Percentiles rank a stretch among this genome's conserved stretches.
phyloP scores from a whole-genome alignment of 2,888 invertebrate species.

The Harmothoe impar region DNA sequence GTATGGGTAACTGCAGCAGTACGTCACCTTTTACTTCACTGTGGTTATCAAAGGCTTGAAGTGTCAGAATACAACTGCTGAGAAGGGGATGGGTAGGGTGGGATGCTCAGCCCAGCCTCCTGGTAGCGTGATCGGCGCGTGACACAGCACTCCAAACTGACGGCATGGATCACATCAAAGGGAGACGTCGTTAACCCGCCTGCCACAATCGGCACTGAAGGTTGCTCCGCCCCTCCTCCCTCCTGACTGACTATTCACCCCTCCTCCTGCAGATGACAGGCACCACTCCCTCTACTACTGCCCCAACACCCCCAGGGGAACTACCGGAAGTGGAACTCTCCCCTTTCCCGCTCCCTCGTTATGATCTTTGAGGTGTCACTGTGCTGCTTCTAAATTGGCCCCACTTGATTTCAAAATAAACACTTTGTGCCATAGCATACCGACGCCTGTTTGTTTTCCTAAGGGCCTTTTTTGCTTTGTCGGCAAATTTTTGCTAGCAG shows the following conservation, averaged over 20 bases:
- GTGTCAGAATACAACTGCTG: too few relatives aligned
- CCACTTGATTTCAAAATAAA: constrained; percentile 48
- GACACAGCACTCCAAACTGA: background rate
- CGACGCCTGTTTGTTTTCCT: background rate
- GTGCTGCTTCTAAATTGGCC: constrained; percentile 39
- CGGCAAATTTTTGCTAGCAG: background rate
- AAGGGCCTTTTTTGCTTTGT: background rate
- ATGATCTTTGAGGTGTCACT: constrained; percentile 39
- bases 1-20: too few relatives aligned
- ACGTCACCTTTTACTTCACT: too few relatives aligned
- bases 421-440: background rate
- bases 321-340: constrained; percentile 25
- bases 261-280: constrained; percentile 19
- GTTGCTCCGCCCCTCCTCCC: background rate
- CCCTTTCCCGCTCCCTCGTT: background rate
- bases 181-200: background rate
- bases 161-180: constrained; percentile 22
- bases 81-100: too few relatives aligned
- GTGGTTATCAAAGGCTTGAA: too few relatives aligned
- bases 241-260: constrained; percentile 8
- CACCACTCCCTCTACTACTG: background rate
- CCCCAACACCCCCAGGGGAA: background rate
- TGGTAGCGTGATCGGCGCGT: background rate
- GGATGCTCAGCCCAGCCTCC: too few relatives aligned
- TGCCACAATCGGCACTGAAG: background rate